phyloP scores from a whole-genome alignment of 64 coral and sea anemone species.

The Montipora foliosa region DNA sequence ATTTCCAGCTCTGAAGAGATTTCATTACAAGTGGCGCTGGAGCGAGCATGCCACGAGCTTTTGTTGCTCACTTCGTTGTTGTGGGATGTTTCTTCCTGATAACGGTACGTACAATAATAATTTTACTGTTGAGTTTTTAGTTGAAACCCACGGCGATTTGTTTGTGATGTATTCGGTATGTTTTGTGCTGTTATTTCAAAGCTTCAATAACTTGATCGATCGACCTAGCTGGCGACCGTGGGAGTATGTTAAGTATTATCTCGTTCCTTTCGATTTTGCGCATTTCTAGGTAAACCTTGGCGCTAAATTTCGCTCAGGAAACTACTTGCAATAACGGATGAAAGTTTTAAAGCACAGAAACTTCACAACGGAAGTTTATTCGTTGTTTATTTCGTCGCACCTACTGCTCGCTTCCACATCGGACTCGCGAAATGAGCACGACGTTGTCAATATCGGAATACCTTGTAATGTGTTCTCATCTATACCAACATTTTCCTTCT shows the following conservation, averaged over 20 bases:
- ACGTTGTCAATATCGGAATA: conserved; percentile 3
- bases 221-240: neutral
- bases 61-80: neutral
- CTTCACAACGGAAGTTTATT: neutral
- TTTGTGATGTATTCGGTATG: neutral
- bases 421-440: conserved; percentile 12
- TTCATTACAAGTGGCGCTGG: neutral
- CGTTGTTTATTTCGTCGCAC: neutral
- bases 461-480: neutral
- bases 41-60: neutral
- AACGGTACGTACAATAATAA: neutral
- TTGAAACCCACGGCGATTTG: neutral
- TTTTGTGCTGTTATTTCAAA: neutral
- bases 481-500: neutral
- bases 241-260: too few species aligned
- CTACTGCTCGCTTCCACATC: neutral
- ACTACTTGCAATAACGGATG: neutral
- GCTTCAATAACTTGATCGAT: neutral
- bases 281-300: neutral
- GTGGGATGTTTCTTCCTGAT: conserved; percentile 11
- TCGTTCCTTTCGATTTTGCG: neutral
- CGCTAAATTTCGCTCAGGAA: neutral
- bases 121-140: neutral
- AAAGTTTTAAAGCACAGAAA: neutral
- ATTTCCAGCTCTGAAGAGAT: conserved; percentile 5